phyloP scores from a whole-genome alignment of 64 coral and sea anemone genomes.

The Stylophora pistillata region DNA sequence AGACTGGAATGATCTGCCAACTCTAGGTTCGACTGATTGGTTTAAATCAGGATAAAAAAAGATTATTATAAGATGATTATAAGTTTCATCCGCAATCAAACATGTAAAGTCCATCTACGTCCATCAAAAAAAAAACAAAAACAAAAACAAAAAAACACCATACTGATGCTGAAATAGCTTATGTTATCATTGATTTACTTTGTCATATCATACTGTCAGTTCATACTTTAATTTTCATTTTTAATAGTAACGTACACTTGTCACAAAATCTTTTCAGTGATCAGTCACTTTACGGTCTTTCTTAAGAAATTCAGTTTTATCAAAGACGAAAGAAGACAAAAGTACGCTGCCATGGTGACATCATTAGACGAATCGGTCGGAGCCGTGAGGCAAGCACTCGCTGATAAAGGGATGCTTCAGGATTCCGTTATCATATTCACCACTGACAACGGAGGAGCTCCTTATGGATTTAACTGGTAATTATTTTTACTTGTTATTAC shows the following conservation, averaged over 20 bases:
- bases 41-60: no score
- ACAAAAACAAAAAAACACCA: background rate
- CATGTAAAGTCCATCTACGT: no score
- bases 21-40: no score
- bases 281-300: background rate
- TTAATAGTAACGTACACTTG: no score
- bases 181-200: background rate
- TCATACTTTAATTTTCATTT: background rate
- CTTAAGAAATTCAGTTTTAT: slow-evolving; percentile 60
- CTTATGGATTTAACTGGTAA: slow-evolving; percentile 89
- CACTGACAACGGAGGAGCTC: slow-evolving; percentile 90
- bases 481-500: background rate
- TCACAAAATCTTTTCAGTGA: no score
- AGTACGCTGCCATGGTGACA: slow-evolving; percentile 93
- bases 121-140: background rate
- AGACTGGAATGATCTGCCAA: no score
- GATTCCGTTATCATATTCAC: slow-evolving; percentile 87
- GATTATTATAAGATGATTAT: no score
- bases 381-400: slow-evolving; percentile 56
- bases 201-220: background rate
- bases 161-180: background rate
- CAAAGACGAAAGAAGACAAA: slow-evolving; percentile 59
- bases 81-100: no score
- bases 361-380: slow-evolving; percentile 80
- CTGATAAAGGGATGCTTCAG: slow-evolving; percentile 61